A percentile compares a stretch with the other conserved stretches of the same genome.
phyloP scores from a whole-genome alignment of 2,113 vertebrate species.

The Chiloscyllium plagiosum region DNA sequence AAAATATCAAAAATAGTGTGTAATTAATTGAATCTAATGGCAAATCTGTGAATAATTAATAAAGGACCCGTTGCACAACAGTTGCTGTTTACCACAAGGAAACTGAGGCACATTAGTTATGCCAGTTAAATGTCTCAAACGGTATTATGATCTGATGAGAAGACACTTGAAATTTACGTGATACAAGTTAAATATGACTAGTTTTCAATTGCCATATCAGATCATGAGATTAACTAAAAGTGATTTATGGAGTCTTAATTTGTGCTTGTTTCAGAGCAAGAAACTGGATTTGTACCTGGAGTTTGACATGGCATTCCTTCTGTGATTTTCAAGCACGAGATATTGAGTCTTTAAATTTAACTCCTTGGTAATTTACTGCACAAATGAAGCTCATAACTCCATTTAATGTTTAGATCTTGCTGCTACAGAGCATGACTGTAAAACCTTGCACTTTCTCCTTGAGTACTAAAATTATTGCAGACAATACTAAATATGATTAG shows the following conservation, averaged over 20 bases:
- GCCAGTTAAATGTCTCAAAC: not conserved
- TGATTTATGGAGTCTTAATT: slow-evolving; percentile 46
- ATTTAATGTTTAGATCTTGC: slow-evolving; percentile 39
- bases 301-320: slow-evolving; percentile 42
- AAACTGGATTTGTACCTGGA: slow-evolving; percentile 28
- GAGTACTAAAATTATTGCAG: slow-evolving; percentile 38
- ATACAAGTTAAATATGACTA: not conserved
- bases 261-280: slow-evolving; percentile 68
- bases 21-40: slow-evolving; percentile 23
- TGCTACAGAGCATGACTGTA: slow-evolving; percentile 49
- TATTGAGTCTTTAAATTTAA: slow-evolving; percentile 37
- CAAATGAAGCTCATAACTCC: slow-evolving; percentile 35
- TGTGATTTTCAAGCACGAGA: slow-evolving; percentile 40
- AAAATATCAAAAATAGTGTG: slow-evolving; percentile 1
- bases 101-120: not conserved
- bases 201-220: slow-evolving; percentile 70
- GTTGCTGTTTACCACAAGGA: not conserved
- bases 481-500: not conserved
- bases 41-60: slow-evolving; percentile 21
- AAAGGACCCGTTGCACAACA: not conserved
- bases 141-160: slow-evolving; percentile 5
- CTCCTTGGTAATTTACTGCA: slow-evolving; percentile 23
- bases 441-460: slow-evolving; percentile 47
- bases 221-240: slow-evolving; percentile 51
- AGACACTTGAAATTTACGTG: slow-evolving; percentile 53